Evolutionary conservation across 2,888 invertebrate genomes (phyloP), one percentile per base, ranked within the genome.

Genomic region (Exephanes ischioxanthus): DNA sequence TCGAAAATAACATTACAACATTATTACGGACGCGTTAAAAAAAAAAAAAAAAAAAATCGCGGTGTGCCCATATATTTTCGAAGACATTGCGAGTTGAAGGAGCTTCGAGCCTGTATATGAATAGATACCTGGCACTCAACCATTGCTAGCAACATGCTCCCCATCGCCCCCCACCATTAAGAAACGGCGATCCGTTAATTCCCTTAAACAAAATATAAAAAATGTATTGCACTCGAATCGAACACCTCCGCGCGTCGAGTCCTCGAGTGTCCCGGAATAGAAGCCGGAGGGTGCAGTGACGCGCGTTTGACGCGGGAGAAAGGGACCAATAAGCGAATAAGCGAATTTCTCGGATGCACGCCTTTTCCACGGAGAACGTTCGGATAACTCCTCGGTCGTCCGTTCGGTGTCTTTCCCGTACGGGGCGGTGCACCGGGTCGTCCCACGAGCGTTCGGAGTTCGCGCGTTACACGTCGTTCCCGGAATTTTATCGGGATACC

Each of bases 401-500:
- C 11, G 58, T 58, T 58, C 22, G 11, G 26, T 58, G 11, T 11
- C 11, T 58, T 58, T 58, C 22, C 41, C 66, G 37, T 19, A n/a
- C 66, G 55, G 66, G 9, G 19, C 37, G 66, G n/a, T 41, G 19
- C 22, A 45, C 45, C 45, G 22, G 58, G 58, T 58, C 58, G 58
- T 58, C 80, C 83, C 85, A 83, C 80, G 79, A 11, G 11, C 61
- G 55, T 73, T 58, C 53, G 55, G 66, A 63, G 76, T 80, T 78
- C 41, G 77, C 77, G 77, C 79, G 84, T 80, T 88, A 87, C 84
- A 80, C 86, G 84, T 87, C 83, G 77, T 88, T 81, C 88, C 84
- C 84, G 87, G 87, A 83, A 89, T 89, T 91, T 91, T 91, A 91
- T 91, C 89, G 90, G 89, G 87, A 88, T 87, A 87, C 87, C 78